A percentile compares a stretch with the other conserved stretches of the same genome.
Conservation (phyloP, 2,797 vertebrate genomes). For the Manis javanica region DNA sequence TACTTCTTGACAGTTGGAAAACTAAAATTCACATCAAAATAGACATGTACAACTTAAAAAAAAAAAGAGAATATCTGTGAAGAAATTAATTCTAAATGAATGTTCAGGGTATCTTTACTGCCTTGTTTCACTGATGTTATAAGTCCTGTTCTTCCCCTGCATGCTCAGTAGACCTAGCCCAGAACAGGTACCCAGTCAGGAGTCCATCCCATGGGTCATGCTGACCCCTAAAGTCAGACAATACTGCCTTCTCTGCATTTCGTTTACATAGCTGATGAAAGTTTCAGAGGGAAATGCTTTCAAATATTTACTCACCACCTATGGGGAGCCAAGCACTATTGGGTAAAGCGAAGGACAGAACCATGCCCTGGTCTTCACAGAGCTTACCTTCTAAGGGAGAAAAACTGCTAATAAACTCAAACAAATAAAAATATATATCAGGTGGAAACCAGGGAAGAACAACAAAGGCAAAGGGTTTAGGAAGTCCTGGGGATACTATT, state of each 20-base stretch:
- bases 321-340: background rate
- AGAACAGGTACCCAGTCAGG: background rate
- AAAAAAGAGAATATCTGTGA: background rate
- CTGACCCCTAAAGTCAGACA: background rate
- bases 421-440: background rate
- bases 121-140: background rate
- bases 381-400: background rate
- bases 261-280: background rate
- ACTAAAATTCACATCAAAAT: background rate
- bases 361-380: background rate
- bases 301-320: background rate
- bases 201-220: background rate
- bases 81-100: background rate
- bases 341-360: background rate
- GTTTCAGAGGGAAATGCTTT: background rate
- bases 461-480: background rate
- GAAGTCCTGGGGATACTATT: background rate
- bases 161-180: background rate
- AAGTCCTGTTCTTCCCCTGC: background rate
- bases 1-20: background rate
- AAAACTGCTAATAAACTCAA: background rate
- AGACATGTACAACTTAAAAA: background rate
- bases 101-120: background rate
- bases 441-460: background rate
- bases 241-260: background rate